Evolutionary conservation across 2,113 vertebrate genomes (phyloP), one percentile per base, ranked within the genome.

Genomic region (Lampris megalopsis): DNA sequence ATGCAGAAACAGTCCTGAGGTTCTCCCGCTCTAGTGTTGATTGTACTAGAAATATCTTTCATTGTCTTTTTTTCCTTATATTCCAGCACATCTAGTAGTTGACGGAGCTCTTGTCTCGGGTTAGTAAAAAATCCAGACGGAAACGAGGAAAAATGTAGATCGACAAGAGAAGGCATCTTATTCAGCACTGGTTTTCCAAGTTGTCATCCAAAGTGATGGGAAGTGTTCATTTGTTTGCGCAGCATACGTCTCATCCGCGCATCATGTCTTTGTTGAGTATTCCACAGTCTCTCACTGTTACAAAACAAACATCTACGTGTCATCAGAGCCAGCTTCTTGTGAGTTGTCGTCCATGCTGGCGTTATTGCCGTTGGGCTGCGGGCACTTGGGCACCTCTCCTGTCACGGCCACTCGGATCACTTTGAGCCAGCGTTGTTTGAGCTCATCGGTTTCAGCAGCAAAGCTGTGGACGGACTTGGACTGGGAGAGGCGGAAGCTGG

Each of bases 381-480:
- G 85, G 40, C 76, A 62, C 42, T 95, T 92, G 4, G 94, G 86
- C 0, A 92, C 92, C 88, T 97, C 97, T 57, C 98, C 98, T 37
- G 76, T 96, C 86, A 97, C 97, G 4, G 97, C 97, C 89, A 97
- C 86, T 47, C 95, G 89, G 73, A 99, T 96, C 68, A 98, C 92
- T 88, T 93, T 96, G 2, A 99, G 92, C 98, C 98, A 99, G 80
- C 96, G 97, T 89, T 97, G 96, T 81, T 98, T 99, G 0, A 97
- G 91, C 49, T 99, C 97, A 79, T 99, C 97, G 0, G 76, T 95
- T 72, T 99, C 98, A 0, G 98, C 97, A 1, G 95, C 93, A 63
- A 99, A 99, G 91, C 93, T 96, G 91, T 99, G 97, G 68, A 96
- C 89, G 9, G 95, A 99, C 86, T 97, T 99, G 9, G 97, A 99